phyloP scores from a whole-genome alignment of 2,113 vertebrate genomes.

The Caranx ignobilis region DNA sequence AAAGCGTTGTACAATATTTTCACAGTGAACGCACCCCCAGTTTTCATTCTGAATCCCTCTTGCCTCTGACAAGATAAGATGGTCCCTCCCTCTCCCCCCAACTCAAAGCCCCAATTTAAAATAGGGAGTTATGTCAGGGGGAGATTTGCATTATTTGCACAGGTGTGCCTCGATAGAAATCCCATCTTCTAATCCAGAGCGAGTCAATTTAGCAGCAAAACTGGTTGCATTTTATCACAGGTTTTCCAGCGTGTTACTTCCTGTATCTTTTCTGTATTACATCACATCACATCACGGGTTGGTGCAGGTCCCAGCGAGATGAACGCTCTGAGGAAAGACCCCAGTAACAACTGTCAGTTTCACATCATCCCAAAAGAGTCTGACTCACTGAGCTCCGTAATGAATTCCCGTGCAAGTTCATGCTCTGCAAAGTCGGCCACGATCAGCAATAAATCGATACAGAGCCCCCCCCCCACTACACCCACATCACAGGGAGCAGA shows the following conservation, averaged over 20 bases:
- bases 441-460: slow-evolving; percentile 31
- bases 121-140: not conserved
- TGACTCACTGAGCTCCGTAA: slow-evolving; percentile 49
- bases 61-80: not conserved
- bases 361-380: slow-evolving; percentile 31
- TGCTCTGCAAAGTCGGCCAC: slow-evolving; percentile 32
- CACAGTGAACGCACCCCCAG: not conserved
- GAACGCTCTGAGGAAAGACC: slow-evolving; percentile 32
- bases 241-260: slow-evolving; percentile 9
- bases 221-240: slow-evolving; percentile 21
- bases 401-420: slow-evolving; percentile 51
- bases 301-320: slow-evolving; percentile 33
- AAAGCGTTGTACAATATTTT: not conserved
- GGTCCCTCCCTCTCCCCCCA: not conserved
- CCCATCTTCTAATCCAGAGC: slow-evolving; percentile 11
- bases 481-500: slow-evolving; percentile 12
- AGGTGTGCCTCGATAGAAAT: slow-evolving; percentile 38
- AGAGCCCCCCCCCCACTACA: not conserved
- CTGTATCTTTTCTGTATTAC: slow-evolving; percentile 17
- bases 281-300: slow-evolving; percentile 31
- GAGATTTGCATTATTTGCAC: slow-evolving; percentile 26
- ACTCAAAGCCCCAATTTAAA: not conserved
- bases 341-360: slow-evolving; percentile 45
- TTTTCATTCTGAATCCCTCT: not conserved
- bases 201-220: slow-evolving; percentile 14